Base-by-base conservation (phyloP, 2,797 vertebrate genomes). In the Tragelaphus eurycerus region DNA sequence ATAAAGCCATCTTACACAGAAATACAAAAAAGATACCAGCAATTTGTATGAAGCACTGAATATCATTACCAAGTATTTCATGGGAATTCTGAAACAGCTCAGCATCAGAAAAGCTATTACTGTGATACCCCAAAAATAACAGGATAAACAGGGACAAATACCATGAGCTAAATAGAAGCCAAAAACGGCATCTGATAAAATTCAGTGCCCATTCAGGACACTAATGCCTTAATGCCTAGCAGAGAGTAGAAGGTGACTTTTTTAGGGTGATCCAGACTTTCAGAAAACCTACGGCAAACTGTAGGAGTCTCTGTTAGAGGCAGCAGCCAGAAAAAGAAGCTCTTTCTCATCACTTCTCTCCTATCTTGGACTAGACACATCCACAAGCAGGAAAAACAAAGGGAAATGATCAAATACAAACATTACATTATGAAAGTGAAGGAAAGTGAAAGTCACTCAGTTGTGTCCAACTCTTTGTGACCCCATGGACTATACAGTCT, bases 291-390 rank as follows among this genome's bases (percentile, higher is more conserved):
- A 0, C 52, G 25, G 62, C 52, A 3, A 4, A 17, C 25, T 1
- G 0, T 2, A 12, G 34, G 10, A 14, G 25, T 19, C 83, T 1
- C 7, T 38, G 17, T 14, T 16, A 8, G 0, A 5, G n/a, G 3
- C 17, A 16, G 38, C 14, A 14, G 13, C 59, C 55, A 12, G 67
- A 23, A 3, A 0, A 21, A 16, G 29, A n/a, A 1, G 3, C 6
- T 2, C n/a, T 4, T 62, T 23, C 34, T 4, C 86, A 2, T 21
- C 21, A 9, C 8, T 67, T 21, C 50, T 54, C 7, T 50, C 55
- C 52, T 25, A 0, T 55, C 62, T 64, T 74, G 59, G 34, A 6
- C 46, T 17, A 27, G 13, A 34, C 31, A 9, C 10, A 34, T 54
- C 4, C 10, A 54, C 25, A 55, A 34, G 34, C 34, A 31, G 21